These are phyloP conservation scores for Oriolus oriolus DNA, from an alignment of 2,113 vertebrate species.

Conservation along the genomic window DNA sequence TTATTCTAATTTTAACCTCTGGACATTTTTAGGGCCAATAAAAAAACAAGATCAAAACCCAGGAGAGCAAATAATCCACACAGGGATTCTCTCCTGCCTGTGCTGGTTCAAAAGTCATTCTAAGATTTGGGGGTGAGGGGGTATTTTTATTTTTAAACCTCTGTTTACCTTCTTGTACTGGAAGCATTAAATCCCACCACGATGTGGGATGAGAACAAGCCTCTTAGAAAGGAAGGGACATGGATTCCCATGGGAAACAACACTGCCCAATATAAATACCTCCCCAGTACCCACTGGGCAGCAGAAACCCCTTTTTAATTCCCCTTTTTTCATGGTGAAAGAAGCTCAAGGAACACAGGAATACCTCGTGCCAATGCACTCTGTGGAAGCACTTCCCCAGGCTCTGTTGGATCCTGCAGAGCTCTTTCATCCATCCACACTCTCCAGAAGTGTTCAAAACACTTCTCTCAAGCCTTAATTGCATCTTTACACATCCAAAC, in stretches of 20 bases:
- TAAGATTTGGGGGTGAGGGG: background rate
- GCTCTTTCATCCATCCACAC: background rate
- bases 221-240: background rate
- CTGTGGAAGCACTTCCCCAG: background rate
- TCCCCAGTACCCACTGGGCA: background rate
- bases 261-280: background rate
- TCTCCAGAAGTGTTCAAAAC: background rate
- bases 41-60: background rate
- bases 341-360: background rate
- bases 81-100: background rate
- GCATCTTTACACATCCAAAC: background rate
- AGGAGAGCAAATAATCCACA: background rate
- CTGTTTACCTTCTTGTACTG: background rate
- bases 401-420: background rate
- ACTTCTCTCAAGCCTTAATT: background rate
- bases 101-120: background rate
- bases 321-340: background rate
- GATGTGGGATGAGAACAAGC: background rate
- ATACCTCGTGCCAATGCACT: background rate
- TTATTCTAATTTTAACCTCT: background rate
- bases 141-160: background rate
- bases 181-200: background rate
- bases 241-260: background rate
- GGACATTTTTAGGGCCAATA: background rate
- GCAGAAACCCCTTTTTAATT: background rate